Percentiles rank a stretch among this genome's conserved stretches.
Evolutionary conservation across 2,113 vertebrate genomes (phyloP).

Genomic region (Melanotaenia duboulayi): DNA sequence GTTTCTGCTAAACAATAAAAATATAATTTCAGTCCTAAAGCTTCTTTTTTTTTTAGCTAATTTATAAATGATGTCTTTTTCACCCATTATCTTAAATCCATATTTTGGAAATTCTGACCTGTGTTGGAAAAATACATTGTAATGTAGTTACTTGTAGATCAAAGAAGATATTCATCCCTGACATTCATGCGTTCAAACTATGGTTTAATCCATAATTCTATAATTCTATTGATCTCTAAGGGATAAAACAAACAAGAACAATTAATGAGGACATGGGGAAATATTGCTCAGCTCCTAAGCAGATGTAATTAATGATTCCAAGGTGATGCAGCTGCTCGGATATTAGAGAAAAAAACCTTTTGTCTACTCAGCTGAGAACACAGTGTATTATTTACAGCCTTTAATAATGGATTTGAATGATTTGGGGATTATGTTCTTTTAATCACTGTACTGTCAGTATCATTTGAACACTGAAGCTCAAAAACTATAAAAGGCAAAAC

Average conservation of each 20-base stretch:
- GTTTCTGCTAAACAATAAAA: no score
- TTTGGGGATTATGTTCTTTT: neutral
- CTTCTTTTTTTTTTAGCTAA: no score
- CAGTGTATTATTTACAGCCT: conserved; percentile 4
- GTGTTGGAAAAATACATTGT: neutral
- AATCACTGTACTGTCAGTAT: neutral
- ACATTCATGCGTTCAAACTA: conserved; percentile 48
- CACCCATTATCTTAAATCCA: no score
- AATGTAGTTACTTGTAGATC: no score
- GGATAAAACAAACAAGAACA: conserved; percentile 39
- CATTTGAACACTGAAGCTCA: conserved; percentile 29
- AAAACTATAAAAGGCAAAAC: conserved; percentile 23
- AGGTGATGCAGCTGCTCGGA: neutral
- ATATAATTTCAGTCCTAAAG: no score
- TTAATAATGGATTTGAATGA: conserved; percentile 10
- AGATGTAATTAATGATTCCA: conserved; percentile 25
- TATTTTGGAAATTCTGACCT: no score
- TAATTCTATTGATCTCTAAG: conserved; percentile 43
- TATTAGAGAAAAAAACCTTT: neutral
- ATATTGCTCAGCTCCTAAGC: conserved; percentile 14
- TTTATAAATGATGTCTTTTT: no score
- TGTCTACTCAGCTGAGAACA: neutral
- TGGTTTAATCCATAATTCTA: conserved; percentile 37
- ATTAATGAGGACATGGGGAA: conserved; percentile 19
- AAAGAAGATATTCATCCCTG: conserved; percentile 19